phyloP scores from a whole-genome alignment of 1,140 invertebrate species.

The Cotesia vestalis region DNA sequence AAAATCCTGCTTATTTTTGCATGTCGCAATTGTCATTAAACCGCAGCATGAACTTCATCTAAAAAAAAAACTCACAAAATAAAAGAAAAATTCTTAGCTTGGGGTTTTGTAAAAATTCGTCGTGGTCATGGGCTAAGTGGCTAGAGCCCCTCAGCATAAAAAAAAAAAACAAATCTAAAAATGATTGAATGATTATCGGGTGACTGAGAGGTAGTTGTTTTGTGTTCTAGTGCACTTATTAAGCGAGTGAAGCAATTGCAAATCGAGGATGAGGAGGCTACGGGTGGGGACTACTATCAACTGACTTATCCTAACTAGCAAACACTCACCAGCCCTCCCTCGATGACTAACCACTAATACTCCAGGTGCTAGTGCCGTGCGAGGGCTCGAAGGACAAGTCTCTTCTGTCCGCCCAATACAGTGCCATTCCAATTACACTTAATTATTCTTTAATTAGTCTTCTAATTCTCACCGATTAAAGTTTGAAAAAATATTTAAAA shows the following conservation, averaged over 20 bases:
- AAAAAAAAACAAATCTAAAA: conserved; percentile 27
- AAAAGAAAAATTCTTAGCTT: no score
- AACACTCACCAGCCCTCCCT: conserved; percentile 51
- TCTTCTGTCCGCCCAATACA: not conserved
- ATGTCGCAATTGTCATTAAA: no score
- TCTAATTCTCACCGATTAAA: not conserved
- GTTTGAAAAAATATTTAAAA: no score
- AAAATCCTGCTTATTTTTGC: no score
- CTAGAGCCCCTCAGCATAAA: conserved; percentile 1
- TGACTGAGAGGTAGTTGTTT: conserved; percentile 53
- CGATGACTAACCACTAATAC: conserved; percentile 30
- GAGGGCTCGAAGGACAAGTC: not conserved
- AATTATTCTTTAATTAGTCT: not conserved
- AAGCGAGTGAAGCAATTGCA: conserved; percentile 63
- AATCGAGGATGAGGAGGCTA: conserved; percentile 60
- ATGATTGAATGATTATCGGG: conserved; percentile 38
- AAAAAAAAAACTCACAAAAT: no score
- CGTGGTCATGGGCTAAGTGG: no score
- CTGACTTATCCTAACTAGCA: conserved; percentile 65
- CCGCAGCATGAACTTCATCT: no score
- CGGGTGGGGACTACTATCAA: conserved; percentile 65
- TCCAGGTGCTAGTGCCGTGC: conserved; percentile 21
- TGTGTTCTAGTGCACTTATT: conserved; percentile 66
- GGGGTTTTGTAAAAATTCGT: not conserved
- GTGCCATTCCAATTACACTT: not conserved